Percentiles rank a stretch among this genome's conserved stretches.
Conservation (phyloP, 1,140 invertebrate genomes). For the Drosophila sproati region DNA sequence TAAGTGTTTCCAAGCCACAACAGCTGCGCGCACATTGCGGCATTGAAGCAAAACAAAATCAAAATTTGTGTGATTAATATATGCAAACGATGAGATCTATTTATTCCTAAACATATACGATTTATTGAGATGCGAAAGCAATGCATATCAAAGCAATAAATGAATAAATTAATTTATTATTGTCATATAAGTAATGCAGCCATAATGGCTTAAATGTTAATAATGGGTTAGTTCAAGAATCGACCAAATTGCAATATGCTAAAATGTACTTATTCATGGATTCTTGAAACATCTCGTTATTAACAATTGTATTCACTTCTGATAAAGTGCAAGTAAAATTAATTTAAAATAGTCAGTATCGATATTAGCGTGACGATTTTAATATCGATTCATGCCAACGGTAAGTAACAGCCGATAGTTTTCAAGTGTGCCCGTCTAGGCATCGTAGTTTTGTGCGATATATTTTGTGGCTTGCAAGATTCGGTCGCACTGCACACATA, state of each 20-base stretch:
- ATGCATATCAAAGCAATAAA: slow-evolving; percentile 4
- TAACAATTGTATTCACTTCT: too few relatives aligned
- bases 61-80: slow-evolving; percentile 11
- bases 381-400: background rate
- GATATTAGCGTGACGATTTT: background rate
- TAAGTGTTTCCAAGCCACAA: slow-evolving; percentile 36
- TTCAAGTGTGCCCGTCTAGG: background rate
- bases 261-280: too few relatives aligned
- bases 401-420: background rate
- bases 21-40: slow-evolving; percentile 43
- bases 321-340: background rate
- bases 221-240: too few relatives aligned
- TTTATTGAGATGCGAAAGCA: background rate
- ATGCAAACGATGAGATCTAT: slow-evolving; percentile 5
- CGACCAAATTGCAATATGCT: too few relatives aligned
- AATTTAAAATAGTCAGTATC: background rate
- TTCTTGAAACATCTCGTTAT: too few relatives aligned
- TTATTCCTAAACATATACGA: background rate
- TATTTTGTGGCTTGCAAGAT: background rate
- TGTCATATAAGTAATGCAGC: too few relatives aligned
- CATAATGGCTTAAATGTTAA: too few relatives aligned
- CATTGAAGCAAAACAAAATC: slow-evolving; percentile 20
- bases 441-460: background rate
- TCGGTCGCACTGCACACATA: slow-evolving; percentile 31
- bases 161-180: too few relatives aligned